Evolutionary conservation across 2,888 invertebrate species (phyloP).

Genomic region (Antheraea yamamai): DNA sequence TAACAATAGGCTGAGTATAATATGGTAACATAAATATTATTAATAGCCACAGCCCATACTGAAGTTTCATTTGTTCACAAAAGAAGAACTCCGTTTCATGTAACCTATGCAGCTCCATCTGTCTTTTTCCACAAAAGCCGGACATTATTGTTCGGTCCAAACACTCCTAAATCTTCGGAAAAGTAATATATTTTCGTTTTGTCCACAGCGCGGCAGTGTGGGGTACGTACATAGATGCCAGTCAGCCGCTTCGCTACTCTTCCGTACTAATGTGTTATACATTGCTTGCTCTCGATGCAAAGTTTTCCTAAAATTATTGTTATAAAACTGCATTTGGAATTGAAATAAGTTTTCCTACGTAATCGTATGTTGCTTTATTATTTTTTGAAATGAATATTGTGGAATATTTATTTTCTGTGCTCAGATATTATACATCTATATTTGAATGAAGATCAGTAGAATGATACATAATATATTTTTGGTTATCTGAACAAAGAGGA

Average conservation of each 20-base stretch:
- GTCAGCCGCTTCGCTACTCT: constrained; percentile 46
- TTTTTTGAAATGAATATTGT: too few species aligned
- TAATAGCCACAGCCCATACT: constrained; percentile 69
- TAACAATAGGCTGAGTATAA: constrained; percentile 63
- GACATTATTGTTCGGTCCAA: constrained; percentile 84
- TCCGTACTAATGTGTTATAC: constrained; percentile 13
- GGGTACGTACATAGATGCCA: constrained; percentile 55
- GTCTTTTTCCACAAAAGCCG: constrained; percentile 83
- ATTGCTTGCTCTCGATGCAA: constrained; percentile 35
- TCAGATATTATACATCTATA: not conserved
- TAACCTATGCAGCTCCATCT: constrained; percentile 82
- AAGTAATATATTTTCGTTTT: constrained; percentile 84
- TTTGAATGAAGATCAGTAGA: not conserved
- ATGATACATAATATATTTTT: too few species aligned
- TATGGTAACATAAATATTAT: constrained; percentile 76
- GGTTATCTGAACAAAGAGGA: too few species aligned
- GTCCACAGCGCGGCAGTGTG: constrained; percentile 79
- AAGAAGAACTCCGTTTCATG: constrained; percentile 78
- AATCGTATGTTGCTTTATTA: not conserved
- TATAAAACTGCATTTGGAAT: constrained; percentile 55
- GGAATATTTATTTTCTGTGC: too few species aligned
- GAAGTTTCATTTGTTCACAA: constrained; percentile 78
- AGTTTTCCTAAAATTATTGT: constrained; percentile 43
- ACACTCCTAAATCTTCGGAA: constrained; percentile 83
- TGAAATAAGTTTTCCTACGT: constrained; percentile 51